Conservation (phyloP, 2,113 vertebrate genomes). For the Ancistrus triradiatus region DNA sequence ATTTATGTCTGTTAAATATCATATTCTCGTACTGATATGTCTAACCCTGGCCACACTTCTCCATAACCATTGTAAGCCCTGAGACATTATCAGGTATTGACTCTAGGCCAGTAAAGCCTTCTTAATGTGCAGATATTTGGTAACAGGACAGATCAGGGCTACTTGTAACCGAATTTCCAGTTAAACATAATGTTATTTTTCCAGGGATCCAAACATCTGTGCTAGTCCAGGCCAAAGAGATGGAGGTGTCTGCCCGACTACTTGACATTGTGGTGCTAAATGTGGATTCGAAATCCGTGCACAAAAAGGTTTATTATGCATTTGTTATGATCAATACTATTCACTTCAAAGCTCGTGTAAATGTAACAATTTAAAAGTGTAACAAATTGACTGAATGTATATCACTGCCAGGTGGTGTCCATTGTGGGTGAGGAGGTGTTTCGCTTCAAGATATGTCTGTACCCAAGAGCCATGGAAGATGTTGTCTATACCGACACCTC, state of each 20-base stretch:
- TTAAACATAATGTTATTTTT: slow-evolving; percentile 1
- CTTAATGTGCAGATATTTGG: no score
- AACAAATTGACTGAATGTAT: slow-evolving; percentile 1
- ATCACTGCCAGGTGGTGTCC: slow-evolving; percentile 79
- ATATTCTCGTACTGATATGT: no score
- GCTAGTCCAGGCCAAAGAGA: slow-evolving; percentile 75
- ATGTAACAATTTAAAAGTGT: background rate
- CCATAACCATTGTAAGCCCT: no score
- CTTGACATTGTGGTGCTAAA: slow-evolving; percentile 86
- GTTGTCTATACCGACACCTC: slow-evolving; percentile 81
- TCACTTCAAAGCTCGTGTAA: background rate
- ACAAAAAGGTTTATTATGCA: slow-evolving; percentile 78
- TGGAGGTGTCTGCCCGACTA: slow-evolving; percentile 80
- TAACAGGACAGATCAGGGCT: no score
- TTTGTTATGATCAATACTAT: no score
- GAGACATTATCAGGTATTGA: no score
- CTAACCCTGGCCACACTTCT: no score
- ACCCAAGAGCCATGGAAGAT: slow-evolving; percentile 80
- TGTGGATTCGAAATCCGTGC: slow-evolving; percentile 78
- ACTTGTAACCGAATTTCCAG: no score
- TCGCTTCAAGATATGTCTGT: slow-evolving; percentile 82
- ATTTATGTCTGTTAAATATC: no score
- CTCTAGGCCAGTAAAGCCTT: no score
- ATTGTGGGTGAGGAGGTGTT: slow-evolving; percentile 95
- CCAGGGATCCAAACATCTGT: slow-evolving; percentile 85